phyloP scores from a whole-genome alignment of 64 coral and sea anemone species.

The Montipora capricornis region DNA sequence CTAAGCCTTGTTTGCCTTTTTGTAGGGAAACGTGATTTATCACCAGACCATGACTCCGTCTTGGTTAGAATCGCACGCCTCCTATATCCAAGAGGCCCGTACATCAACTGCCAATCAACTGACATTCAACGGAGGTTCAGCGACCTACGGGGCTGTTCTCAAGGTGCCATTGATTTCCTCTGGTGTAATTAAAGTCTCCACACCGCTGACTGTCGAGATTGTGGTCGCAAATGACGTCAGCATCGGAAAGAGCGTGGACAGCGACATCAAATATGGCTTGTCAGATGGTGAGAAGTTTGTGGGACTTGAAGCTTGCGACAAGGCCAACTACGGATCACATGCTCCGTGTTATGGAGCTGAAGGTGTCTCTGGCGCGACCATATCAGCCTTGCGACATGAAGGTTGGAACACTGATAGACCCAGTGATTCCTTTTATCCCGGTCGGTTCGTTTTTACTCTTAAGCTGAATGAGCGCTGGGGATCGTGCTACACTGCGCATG shows the following conservation, averaged over 20 bases:
- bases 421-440: conserved; percentile 16
- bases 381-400: rapidly evolving
- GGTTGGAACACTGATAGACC: no score
- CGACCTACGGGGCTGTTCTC: not conserved
- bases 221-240: conserved; percentile 38
- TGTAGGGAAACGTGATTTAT: no score
- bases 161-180: conserved; percentile 1
- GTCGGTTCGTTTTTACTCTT: conserved; percentile 34
- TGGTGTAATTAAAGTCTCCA: conserved; percentile 7
- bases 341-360: conserved; percentile 10
- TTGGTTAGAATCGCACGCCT: conserved; percentile 8
- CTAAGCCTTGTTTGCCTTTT: no score
- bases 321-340: not conserved
- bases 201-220: conserved; percentile 44
- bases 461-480: conserved; percentile 38
- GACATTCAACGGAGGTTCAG: conserved; percentile 17
- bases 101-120: not conserved
- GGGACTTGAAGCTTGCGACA: not conserved
- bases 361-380: not conserved
- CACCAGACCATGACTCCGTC: not conserved
- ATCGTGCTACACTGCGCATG: conserved; percentile 40
- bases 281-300: conserved; percentile 33
- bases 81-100: not conserved
- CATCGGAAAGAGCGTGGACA: conserved; percentile 23
- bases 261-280: conserved; percentile 41